These are phyloP conservation scores for Bimastos eiseni DNA, from an alignment of 2,888 invertebrate species.

Conservation along the genomic window DNA sequence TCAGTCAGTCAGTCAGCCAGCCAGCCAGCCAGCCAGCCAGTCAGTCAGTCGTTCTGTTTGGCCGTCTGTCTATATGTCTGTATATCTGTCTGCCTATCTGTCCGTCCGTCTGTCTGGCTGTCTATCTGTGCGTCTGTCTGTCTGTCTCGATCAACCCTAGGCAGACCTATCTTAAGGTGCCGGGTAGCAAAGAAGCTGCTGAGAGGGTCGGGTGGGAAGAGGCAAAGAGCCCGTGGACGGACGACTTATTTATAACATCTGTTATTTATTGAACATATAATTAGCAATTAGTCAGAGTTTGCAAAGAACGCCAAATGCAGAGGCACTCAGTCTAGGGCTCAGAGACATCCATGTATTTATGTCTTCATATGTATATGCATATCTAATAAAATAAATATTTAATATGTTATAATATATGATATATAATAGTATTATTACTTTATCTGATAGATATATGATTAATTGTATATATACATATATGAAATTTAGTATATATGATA, in stretches of 20 bases:
- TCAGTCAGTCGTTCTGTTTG: neutral
- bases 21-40: too few species aligned
- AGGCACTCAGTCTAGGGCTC: neutral
- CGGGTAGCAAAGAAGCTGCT: neutral
- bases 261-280: conserved; percentile 13
- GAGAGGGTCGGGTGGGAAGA: neutral
- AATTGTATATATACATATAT: conserved; percentile 18
- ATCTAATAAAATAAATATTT: too few species aligned
- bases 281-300: neutral
- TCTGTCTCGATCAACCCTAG: neutral
- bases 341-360: too few species aligned
- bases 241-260: neutral
- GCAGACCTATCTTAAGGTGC: neutral
- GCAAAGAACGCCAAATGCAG: neutral
- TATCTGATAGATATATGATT: neutral
- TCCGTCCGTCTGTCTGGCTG: neutral
- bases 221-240: neutral
- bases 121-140: neutral
- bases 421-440: neutral
- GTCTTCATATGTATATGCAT: too few species aligned
- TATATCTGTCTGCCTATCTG: too few species aligned
- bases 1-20: too few species aligned
- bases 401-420: too few species aligned
- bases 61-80: neutral
- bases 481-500: too few species aligned